A percentile compares a stretch with the other conserved stretches of the same genome.
These are phyloP conservation scores for Eurypyga helias DNA, from an alignment of 2,113 vertebrate species.

Conservation along the genomic window DNA sequence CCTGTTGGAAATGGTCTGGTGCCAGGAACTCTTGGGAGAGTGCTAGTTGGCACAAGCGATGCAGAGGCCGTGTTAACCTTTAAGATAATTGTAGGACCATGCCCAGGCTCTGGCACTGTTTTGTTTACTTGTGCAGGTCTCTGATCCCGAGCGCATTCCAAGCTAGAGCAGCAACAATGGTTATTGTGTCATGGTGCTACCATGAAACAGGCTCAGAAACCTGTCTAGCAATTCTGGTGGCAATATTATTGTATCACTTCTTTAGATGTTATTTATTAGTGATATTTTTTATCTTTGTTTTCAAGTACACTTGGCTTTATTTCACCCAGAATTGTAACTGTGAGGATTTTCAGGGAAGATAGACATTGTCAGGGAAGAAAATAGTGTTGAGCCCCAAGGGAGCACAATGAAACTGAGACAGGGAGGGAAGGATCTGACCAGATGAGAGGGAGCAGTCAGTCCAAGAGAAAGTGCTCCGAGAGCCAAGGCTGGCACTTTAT, in stretches of 20 bases:
- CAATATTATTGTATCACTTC: background rate
- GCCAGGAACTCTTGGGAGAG: background rate
- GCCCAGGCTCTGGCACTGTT: background rate
- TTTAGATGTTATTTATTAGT: background rate
- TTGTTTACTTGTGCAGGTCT: background rate
- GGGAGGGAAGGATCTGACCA: background rate
- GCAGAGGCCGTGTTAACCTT: background rate
- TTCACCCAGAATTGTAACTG: background rate
- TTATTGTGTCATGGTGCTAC: background rate
- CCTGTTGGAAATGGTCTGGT: background rate
- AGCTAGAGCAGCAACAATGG: background rate
- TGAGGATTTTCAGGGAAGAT: background rate
- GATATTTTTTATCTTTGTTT: background rate
- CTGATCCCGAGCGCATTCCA: background rate
- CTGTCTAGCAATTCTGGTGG: background rate
- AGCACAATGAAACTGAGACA: background rate
- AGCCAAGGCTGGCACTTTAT: background rate
- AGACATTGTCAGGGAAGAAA: background rate
- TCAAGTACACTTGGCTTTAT: background rate
- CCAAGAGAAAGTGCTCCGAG: background rate
- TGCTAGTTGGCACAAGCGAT: background rate
- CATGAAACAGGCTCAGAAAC: background rate
- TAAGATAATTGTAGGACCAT: background rate
- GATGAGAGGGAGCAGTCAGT: background rate
- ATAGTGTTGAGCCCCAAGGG: background rate